These are phyloP conservation scores for Ceratina calcarata DNA, from an alignment of 1,140 invertebrate genomes.

Conservation along the genomic window DNA sequence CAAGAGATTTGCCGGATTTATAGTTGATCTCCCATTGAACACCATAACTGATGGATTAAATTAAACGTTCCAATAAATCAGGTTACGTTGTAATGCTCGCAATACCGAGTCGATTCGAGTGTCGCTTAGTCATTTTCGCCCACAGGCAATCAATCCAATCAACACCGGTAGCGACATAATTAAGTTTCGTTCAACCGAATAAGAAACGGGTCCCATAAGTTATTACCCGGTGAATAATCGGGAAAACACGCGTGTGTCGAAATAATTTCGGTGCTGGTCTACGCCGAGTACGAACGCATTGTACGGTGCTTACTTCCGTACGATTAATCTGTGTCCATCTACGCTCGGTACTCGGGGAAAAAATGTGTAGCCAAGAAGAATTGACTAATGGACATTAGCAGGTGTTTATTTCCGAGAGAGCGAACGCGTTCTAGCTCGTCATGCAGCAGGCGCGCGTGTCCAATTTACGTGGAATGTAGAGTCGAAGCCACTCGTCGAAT, in stretches of 20 bases:
- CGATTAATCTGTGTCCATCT: constrained; percentile 45
- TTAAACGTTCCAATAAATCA: constrained; percentile 1
- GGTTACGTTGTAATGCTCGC: neutral
- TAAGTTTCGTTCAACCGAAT: neutral
- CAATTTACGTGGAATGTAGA: constrained; percentile 49
- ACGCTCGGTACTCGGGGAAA: constrained; percentile 32
- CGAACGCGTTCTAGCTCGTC: constrained; percentile 52
- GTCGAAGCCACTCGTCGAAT: constrained; percentile 25
- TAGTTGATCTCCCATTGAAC: too few relatives aligned
- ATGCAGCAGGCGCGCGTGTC: constrained; percentile 62
- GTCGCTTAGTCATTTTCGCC: neutral
- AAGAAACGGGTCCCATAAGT: neutral
- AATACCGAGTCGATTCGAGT: neutral
- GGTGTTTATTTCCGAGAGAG: constrained; percentile 59
- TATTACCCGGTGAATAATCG: constrained; percentile 24
- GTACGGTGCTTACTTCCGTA: constrained; percentile 27
- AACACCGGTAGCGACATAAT: constrained; percentile 30
- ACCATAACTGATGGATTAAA: neutral
- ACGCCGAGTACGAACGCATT: neutral
- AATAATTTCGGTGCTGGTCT: constrained; percentile 11
- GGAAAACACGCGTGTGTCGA: constrained; percentile 28
- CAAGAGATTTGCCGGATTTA: too few relatives aligned
- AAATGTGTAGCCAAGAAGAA: constrained; percentile 55
- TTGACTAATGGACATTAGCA: constrained; percentile 62
- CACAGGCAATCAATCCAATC: neutral